Conservation (phyloP, 2,797 vertebrate species). For the Lophius americanus region DNA sequence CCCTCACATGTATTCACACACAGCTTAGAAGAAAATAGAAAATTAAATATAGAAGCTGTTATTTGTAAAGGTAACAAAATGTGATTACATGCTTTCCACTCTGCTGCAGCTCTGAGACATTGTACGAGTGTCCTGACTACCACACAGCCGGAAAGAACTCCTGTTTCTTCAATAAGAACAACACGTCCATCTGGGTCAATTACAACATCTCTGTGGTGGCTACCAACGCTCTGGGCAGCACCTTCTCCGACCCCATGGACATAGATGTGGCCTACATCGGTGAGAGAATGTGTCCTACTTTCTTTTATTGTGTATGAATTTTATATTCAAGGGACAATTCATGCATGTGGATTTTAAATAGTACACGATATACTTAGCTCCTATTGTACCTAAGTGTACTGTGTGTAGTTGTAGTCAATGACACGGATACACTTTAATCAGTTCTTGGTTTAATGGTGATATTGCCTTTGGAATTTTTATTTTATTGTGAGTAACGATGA, state of each 20-base stretch:
- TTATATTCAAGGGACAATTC: too few species aligned
- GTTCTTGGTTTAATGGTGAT: too few species aligned
- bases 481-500: too few species aligned
- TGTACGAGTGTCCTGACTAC: slow-evolving; percentile 91
- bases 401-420: too few species aligned
- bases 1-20: too few species aligned
- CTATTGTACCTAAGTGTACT: too few species aligned
- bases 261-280: slow-evolving; percentile 90
- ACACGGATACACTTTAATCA: too few species aligned
- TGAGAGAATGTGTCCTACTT: slow-evolving; percentile 68
- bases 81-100: slow-evolving; percentile 8
- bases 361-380: too few species aligned
- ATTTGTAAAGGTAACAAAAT: background rate
- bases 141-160: slow-evolving; percentile 87
- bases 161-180: slow-evolving; percentile 92
- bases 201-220: slow-evolving; percentile 92
- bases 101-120: slow-evolving; percentile 68
- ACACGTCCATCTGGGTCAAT: slow-evolving; percentile 87
- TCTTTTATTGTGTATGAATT: background rate
- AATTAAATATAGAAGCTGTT: background rate
- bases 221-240: slow-evolving; percentile 86
- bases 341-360: background rate
- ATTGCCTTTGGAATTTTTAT: too few species aligned
- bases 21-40: background rate
- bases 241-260: slow-evolving; percentile 82